Conservation (phyloP, 2,113 vertebrate species). For the Onychorhynchus coronatus region DNA sequence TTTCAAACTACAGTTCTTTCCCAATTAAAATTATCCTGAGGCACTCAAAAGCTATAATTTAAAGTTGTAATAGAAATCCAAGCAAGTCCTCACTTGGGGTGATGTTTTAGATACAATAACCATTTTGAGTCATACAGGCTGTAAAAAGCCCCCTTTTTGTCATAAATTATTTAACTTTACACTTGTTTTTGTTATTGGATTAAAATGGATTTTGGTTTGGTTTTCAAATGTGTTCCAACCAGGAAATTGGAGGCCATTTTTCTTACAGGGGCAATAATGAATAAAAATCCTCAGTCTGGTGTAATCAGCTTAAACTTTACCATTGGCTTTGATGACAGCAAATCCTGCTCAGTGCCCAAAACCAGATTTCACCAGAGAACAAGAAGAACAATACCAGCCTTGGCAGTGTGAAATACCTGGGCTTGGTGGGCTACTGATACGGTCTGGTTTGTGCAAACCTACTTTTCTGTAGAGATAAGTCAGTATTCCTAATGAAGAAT, state of each 20-base stretch:
- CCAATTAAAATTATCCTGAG: conserved; percentile 20
- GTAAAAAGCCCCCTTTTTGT: background rate
- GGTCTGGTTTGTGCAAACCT: background rate
- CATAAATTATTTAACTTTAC: background rate
- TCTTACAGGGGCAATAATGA: background rate
- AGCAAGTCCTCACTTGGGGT: background rate
- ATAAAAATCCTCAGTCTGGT: background rate
- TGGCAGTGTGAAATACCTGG: background rate
- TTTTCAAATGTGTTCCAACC: background rate
- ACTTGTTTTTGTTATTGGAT: background rate
- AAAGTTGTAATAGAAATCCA: background rate
- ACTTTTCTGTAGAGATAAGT: background rate
- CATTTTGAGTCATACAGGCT: background rate
- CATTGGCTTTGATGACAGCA: background rate
- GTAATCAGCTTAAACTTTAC: background rate
- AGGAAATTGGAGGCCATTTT: background rate
- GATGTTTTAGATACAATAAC: background rate
- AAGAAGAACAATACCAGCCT: background rate
- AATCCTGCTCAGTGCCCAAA: background rate
- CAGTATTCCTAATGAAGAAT: background rate
- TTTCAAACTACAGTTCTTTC: conserved; percentile 9
- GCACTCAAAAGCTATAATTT: background rate
- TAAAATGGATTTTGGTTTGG: background rate
- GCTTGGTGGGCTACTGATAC: background rate
- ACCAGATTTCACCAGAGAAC: background rate